Evolutionary conservation across 2,888 invertebrate genomes (phyloP), one percentile per base, ranked within the genome.

Genomic region (Heteropelma amictum): DNA sequence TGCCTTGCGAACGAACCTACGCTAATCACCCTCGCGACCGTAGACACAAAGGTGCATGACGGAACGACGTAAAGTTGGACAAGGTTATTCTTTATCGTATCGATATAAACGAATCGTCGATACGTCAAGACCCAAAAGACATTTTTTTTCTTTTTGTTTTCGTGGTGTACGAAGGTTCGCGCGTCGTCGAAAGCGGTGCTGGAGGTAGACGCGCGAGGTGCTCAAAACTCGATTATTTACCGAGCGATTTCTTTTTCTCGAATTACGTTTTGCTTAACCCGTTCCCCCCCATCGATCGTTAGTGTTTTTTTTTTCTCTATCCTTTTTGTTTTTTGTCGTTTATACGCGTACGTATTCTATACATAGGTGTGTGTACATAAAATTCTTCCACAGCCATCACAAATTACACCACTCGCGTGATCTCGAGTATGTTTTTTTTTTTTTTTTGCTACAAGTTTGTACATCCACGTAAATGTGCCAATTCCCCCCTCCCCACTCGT

Each of bases 381-480:
- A 56, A 72, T 47, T 38, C 40, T 64, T 51, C 47, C 51, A 61
- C 35, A 56, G 63, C 63, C 54, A 58, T 58, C 28, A 23, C 45
- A 61, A 35, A 47, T 65, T 65, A 53, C 54, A 35, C 65, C 54
- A 54, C 60, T 74, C 65, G 69, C 70, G 60, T 60, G 40, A 47
- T 75, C 68, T 51, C 35, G 60, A 54, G 65, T 70, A 58, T 35
- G 17, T 58, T 65, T 53, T 53, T 49, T 49, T 58, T 33, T 23
- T 19, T 47, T 38, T 53, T 19, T 60, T 72, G 45, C 33, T 56
- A 51, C n/a, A 61, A 58, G 45, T 49, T 56, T 28, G 12, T 63
- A 47, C 56, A 60, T 68, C 40, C 65, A 70, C 78, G 77, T 72
- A 77, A 77, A 83, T 81, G 83, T 84, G 84, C 84, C 84, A 84